Conservation (phyloP, 2,888 invertebrate genomes). For the Drosophila lutescens region DNA sequence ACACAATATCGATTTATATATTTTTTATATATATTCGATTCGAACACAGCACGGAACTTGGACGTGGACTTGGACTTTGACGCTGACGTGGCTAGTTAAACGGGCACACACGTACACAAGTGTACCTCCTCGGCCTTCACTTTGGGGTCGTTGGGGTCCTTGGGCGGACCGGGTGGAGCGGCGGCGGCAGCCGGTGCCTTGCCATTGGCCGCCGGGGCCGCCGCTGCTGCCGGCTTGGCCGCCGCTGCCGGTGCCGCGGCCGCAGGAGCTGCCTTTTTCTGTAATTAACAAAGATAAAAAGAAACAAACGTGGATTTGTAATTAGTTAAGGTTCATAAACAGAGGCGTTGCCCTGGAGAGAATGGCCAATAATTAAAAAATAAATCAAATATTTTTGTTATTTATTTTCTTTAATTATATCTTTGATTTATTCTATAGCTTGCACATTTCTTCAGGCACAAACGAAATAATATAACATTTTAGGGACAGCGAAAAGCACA, state of each 20-base stretch:
- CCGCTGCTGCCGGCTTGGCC: conserved; percentile 56
- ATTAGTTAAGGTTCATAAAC: neutral
- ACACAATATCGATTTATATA: conserved; percentile 2
- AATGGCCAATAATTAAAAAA: neutral
- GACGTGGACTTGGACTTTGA: conserved; percentile 32
- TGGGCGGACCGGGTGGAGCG: conserved; percentile 79
- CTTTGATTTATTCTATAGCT: neutral
- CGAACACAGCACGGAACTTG: conserved; percentile 17
- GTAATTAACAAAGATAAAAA: conserved; percentile 37
- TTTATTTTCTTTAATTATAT: neutral
- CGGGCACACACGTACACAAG: conserved; percentile 70
- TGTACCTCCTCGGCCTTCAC: conserved; percentile 82
- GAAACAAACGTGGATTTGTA: neutral
- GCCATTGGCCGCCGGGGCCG: conserved; percentile 47
- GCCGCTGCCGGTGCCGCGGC: conserved; percentile 57
- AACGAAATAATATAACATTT: conserved; percentile 2
- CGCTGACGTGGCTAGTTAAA: conserved; percentile 16
- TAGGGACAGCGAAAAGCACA: conserved; percentile 19
- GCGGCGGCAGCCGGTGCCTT: conserved; percentile 66
- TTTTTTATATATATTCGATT: neutral
- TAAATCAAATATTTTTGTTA: neutral
- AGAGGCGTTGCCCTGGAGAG: conserved; percentile 4
- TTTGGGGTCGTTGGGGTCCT: conserved; percentile 82
- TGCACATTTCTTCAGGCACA: conserved; percentile 5
- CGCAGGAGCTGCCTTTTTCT: conserved; percentile 81